Conservation (phyloP, 2,797 vertebrate species). For the Zonotrichia albicollis region DNA sequence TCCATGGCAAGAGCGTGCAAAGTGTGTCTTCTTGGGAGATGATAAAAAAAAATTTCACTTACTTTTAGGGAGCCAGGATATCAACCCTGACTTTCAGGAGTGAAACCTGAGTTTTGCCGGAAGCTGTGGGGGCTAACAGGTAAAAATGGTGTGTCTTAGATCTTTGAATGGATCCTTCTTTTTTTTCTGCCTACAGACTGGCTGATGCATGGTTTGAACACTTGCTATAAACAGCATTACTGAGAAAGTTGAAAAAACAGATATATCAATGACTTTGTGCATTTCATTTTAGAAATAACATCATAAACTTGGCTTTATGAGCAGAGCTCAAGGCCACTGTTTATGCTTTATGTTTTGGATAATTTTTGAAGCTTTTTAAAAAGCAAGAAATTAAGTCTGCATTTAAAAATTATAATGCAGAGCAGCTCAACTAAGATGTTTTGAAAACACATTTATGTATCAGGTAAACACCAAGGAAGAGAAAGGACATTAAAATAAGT, state of each 20-base stretch:
- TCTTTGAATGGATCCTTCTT: background rate
- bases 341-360: constrained; percentile 54
- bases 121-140: background rate
- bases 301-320: constrained; percentile 13
- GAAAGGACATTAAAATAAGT: constrained; percentile 7
- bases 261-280: background rate
- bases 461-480: background rate
- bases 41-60: background rate
- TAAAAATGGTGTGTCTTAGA: background rate
- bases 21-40: background rate
- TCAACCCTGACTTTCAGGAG: background rate
- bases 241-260: background rate
- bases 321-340: constrained; percentile 31
- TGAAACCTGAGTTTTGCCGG: background rate
- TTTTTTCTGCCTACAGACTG: background rate
- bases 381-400: background rate
- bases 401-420: background rate
- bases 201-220: background rate
- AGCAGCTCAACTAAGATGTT: background rate
- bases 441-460: constrained; percentile 21
- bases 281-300: constrained; percentile 31
- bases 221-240: background rate
- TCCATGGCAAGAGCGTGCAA: background rate
- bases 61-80: background rate
- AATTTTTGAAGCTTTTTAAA: constrained; percentile 24